Conservation (phyloP, 2,113 vertebrate genomes). For the Turnix velox region DNA sequence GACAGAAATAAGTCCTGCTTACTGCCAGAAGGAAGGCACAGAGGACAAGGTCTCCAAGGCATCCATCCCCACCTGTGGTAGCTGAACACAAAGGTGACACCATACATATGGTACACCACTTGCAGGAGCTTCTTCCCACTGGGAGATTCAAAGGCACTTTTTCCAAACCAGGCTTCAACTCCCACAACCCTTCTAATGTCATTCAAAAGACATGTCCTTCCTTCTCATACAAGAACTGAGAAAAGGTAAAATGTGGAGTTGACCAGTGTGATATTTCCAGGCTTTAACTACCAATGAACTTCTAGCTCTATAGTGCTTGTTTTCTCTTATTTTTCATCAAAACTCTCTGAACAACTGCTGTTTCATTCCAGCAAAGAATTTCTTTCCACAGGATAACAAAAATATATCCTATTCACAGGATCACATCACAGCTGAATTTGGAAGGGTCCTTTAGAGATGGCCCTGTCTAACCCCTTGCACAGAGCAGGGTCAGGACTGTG, state of each 20-base stretch:
- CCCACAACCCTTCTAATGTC: background rate
- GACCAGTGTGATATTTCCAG: background rate
- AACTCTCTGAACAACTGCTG: background rate
- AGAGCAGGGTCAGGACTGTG: background rate
- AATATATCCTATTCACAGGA: background rate
- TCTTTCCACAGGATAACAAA: background rate
- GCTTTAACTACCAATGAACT: background rate
- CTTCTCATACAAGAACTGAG: background rate
- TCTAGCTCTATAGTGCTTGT: background rate
- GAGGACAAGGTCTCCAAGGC: background rate
- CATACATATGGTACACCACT: background rate
- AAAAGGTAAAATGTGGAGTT: background rate
- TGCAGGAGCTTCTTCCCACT: background rate
- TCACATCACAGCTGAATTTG: background rate
- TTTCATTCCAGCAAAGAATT: background rate
- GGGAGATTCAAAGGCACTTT: background rate
- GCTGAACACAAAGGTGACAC: background rate
- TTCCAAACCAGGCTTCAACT: background rate
- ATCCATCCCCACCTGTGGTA: background rate
- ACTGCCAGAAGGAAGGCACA: background rate
- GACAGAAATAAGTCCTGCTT: background rate
- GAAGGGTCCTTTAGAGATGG: background rate
- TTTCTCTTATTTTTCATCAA: background rate
- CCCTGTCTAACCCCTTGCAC: background rate
- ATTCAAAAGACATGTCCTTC: background rate